Conservation (phyloP, 2,113 vertebrate genomes). For the Macquaria australasica region DNA sequence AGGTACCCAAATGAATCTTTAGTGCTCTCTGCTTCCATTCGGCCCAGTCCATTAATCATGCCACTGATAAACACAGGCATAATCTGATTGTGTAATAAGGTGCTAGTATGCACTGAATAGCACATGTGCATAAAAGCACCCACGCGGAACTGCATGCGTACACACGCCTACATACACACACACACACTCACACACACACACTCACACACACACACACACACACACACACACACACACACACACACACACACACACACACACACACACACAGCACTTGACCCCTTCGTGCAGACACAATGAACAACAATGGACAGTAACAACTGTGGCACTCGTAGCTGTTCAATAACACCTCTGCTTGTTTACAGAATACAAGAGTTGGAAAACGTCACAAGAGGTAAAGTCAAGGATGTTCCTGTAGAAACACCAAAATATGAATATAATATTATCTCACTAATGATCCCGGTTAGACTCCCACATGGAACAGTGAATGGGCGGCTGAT, state of each 20-base stretch:
- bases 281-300: constrained; percentile 3
- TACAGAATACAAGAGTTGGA: constrained; percentile 5
- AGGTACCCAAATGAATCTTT: constrained; percentile 74
- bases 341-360: constrained; percentile 16
- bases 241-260: background rate
- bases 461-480: background rate
- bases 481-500: background rate
- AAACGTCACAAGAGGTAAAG: constrained; percentile 9
- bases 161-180: no score
- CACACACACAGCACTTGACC: constrained; percentile 35
- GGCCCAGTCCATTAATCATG: constrained; percentile 71
- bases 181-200: background rate
- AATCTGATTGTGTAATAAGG: constrained; percentile 74
- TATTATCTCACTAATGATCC: background rate
- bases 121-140: constrained; percentile 29
- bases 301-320: constrained; percentile 9
- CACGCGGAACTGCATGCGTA: background rate
- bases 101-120: constrained; percentile 53
- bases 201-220: background rate
- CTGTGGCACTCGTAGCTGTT: background rate
- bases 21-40: constrained; percentile 66
- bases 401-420: constrained; percentile 21
- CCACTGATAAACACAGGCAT: constrained; percentile 70
- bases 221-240: constrained; percentile 14
- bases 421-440: constrained; percentile 1